Conservation (phyloP, 1,140 invertebrate species). For the Fragariocoptes setiger region DNA sequence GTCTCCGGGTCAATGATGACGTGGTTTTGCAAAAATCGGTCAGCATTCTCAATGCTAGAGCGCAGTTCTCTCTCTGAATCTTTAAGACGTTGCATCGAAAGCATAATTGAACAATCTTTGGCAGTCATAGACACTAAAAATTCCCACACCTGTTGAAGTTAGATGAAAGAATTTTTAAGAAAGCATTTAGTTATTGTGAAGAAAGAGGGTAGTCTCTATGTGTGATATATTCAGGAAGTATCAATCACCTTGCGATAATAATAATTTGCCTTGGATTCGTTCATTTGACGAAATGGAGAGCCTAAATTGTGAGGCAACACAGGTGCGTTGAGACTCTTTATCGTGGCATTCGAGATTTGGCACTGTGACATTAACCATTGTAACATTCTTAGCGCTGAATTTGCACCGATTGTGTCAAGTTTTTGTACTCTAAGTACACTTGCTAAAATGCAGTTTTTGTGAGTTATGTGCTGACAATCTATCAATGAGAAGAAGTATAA, state of each 20-base stretch:
- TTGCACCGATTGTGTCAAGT: constrained; percentile 3
- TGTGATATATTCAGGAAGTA: too few relatives aligned
- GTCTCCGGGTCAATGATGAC: neutral
- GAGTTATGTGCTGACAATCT: neutral
- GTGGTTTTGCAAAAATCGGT: neutral
- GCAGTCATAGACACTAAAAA: constrained; percentile 8
- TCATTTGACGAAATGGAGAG: neutral
- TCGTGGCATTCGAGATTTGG: neutral
- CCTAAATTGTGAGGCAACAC: neutral
- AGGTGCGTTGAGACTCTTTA: neutral
- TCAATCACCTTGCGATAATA: neutral
- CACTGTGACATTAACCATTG: neutral
- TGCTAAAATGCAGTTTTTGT: neutral
- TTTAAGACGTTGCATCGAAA: constrained; percentile 4
- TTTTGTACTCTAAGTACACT: constrained; percentile 4
- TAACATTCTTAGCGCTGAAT: neutral
- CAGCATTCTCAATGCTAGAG: neutral
- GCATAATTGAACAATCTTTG: constrained; percentile 10
- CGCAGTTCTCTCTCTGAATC: neutral
- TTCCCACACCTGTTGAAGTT: constrained; percentile 4
- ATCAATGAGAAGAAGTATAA: neutral
- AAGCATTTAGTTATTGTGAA: too few relatives aligned
- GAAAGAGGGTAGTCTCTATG: too few relatives aligned
- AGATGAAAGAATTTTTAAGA: too few relatives aligned
- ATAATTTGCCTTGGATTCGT: neutral